phyloP scores from a whole-genome alignment of 2,797 vertebrate genomes.

The Xyrichtys novacula region DNA sequence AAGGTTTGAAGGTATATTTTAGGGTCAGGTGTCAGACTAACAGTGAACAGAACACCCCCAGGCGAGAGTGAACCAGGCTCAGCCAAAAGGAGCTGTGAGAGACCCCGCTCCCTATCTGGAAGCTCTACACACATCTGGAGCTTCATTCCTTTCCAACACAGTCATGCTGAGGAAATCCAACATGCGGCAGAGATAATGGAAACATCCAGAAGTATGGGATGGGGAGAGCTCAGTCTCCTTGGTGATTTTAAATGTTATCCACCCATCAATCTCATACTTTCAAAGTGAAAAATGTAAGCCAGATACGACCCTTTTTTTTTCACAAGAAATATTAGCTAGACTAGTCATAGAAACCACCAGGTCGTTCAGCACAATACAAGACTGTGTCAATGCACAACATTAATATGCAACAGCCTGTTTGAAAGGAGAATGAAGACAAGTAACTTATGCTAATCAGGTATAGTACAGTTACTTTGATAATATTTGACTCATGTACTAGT shows the following conservation, averaged over 20 bases:
- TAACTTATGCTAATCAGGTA: too few relatives aligned
- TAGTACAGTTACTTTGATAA: too few relatives aligned
- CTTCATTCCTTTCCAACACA: constrained; percentile 71
- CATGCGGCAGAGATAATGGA: constrained; percentile 48
- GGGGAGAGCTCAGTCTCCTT: constrained; percentile 31
- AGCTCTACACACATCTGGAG: constrained; percentile 69
- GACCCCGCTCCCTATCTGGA: constrained; percentile 55
- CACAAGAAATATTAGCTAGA: neutral
- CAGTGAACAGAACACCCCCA: neutral
- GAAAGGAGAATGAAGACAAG: too few relatives aligned
- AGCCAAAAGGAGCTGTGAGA: constrained; percentile 6
- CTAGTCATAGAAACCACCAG: neutral
- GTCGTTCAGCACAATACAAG: too few relatives aligned
- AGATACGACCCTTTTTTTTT: neutral
- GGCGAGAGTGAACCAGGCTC: neutral
- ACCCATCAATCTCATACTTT: constrained; percentile 24
- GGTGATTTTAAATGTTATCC: constrained; percentile 19
- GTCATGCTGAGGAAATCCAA: constrained; percentile 70
- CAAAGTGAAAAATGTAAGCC: neutral
- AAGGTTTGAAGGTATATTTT: neutral
- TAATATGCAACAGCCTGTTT: too few relatives aligned
- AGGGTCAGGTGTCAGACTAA: neutral
- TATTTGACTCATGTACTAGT: too few relatives aligned
- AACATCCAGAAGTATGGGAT: constrained; percentile 36
- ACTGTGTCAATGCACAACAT: too few relatives aligned